Conservation (phyloP, 2,113 vertebrate species). For the Corythoichthys haematopterus region DNA sequence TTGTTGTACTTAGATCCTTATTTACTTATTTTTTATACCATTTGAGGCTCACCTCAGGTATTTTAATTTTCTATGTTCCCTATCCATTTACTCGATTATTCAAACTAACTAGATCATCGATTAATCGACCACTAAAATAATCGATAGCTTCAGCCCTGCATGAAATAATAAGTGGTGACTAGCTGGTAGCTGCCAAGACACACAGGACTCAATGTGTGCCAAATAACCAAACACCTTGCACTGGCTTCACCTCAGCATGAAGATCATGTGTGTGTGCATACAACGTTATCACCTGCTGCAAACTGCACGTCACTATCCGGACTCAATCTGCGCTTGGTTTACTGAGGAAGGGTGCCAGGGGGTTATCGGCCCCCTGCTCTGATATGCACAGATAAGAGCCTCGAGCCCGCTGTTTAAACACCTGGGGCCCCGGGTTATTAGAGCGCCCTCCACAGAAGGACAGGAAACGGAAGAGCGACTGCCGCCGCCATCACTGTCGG, state of each 20-base stretch:
- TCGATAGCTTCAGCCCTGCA: too few relatives aligned
- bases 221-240: slow-evolving; percentile 18
- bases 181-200: slow-evolving; percentile 25
- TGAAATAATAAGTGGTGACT: slow-evolving; percentile 18
- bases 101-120: too few relatives aligned
- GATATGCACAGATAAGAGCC: slow-evolving; percentile 78
- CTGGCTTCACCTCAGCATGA: slow-evolving; percentile 11
- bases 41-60: too few relatives aligned
- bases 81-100: too few relatives aligned
- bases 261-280: slow-evolving; percentile 23
- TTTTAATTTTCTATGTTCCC: too few relatives aligned
- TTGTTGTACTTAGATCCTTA: too few relatives aligned
- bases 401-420: slow-evolving; percentile 74
- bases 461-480: slow-evolving; percentile 58
- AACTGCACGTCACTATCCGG: slow-evolving; percentile 63
- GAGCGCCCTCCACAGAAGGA: slow-evolving; percentile 46
- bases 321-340: slow-evolving; percentile 68
- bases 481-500: slow-evolving; percentile 14
- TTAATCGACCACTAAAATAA: too few relatives aligned
- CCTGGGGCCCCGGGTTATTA: slow-evolving; percentile 50
- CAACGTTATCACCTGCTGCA: slow-evolving; percentile 63
- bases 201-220: slow-evolving; percentile 20
- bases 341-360: slow-evolving; percentile 71
- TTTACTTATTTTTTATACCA: too few relatives aligned
- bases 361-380: slow-evolving; percentile 77